phyloP scores from a whole-genome alignment of 1,140 invertebrate species.

The Drosophila nigromelanica region DNA sequence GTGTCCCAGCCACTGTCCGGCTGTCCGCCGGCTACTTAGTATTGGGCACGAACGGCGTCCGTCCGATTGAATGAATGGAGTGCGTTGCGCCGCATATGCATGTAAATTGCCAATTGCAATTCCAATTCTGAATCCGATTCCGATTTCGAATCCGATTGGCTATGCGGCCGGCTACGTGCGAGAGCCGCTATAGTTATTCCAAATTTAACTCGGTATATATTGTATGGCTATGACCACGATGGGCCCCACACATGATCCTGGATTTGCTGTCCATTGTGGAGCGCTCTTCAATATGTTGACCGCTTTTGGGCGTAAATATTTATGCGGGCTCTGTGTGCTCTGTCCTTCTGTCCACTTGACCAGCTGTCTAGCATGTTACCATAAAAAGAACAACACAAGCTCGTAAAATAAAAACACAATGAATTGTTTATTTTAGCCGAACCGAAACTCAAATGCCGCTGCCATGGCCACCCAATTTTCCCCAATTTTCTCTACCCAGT shows the following conservation, averaged over 20 bases:
- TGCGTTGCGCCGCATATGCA: constrained; percentile 74
- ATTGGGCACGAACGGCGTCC: constrained; percentile 42
- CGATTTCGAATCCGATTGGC: constrained; percentile 55
- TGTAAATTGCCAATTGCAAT: constrained; percentile 77
- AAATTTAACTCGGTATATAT: constrained; percentile 1
- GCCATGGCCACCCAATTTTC: constrained; percentile 6
- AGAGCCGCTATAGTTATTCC: constrained; percentile 5
- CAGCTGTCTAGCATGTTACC: constrained; percentile 23
- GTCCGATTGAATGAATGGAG: constrained; percentile 72
- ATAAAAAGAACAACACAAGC: constrained; percentile 52
- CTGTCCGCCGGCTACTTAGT: constrained; percentile 67
- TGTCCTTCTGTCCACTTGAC: constrained; percentile 8
- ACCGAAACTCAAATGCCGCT: constrained; percentile 30
- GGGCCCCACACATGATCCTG: neutral
- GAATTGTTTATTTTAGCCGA: constrained; percentile 37
- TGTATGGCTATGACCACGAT: neutral
- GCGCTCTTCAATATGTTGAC: constrained; percentile 37
- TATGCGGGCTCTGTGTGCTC: constrained; percentile 26
- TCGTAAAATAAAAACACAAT: constrained; percentile 45
- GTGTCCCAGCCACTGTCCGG: neutral
- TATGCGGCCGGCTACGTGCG: constrained; percentile 4
- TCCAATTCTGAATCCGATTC: constrained; percentile 57
- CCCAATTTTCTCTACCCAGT: neutral
- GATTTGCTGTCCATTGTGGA: neutral
- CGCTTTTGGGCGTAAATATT: constrained; percentile 74